Evolutionary conservation across 2,888 invertebrate species (phyloP).

Genomic region (Drosophila algonquin): DNA sequence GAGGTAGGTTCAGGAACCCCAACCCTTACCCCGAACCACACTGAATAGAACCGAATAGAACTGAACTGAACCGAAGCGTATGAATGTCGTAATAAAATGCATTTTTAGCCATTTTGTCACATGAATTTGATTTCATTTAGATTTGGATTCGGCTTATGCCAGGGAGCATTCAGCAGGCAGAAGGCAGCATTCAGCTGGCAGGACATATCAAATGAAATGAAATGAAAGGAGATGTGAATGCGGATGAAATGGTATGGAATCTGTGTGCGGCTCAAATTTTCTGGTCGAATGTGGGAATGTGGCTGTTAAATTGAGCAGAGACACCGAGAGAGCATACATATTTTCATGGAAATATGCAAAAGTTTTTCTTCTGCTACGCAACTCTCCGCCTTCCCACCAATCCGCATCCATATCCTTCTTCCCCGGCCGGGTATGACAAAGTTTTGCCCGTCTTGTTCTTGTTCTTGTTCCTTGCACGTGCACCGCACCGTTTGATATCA

Average conservation of each 20-base stretch:
- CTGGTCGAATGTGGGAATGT: conserved; percentile 38
- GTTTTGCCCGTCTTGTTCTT: conserved; percentile 31
- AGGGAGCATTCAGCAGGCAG: conserved; percentile 30
- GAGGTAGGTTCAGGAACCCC: too few species aligned
- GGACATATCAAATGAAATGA: conserved; percentile 40
- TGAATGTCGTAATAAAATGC: conserved; percentile 58
- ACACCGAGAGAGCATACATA: neutral
- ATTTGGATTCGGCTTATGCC: conserved; percentile 43
- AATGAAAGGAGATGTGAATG: conserved; percentile 29
- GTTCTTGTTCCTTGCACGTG: conserved; percentile 26
- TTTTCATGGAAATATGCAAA: conserved; percentile 33
- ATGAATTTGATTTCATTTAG: conserved; percentile 62
- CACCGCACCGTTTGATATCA: conserved; percentile 26
- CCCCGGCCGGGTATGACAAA: conserved; percentile 39
- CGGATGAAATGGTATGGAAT: conserved; percentile 39
- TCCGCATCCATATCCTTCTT: neutral
- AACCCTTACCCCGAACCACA: neutral
- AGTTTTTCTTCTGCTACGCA: conserved; percentile 15
- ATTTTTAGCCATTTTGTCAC: conserved; percentile 65
- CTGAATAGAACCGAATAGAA: neutral
- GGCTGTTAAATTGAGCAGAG: conserved; percentile 43
- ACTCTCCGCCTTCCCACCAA: neutral
- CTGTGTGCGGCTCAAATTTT: conserved; percentile 32
- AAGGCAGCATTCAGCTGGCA: too few species aligned
- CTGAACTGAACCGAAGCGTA: conserved; percentile 26